Evolutionary conservation across 1,140 invertebrate species (phyloP).

Genomic region (Stegodyphus dumicola): DNA sequence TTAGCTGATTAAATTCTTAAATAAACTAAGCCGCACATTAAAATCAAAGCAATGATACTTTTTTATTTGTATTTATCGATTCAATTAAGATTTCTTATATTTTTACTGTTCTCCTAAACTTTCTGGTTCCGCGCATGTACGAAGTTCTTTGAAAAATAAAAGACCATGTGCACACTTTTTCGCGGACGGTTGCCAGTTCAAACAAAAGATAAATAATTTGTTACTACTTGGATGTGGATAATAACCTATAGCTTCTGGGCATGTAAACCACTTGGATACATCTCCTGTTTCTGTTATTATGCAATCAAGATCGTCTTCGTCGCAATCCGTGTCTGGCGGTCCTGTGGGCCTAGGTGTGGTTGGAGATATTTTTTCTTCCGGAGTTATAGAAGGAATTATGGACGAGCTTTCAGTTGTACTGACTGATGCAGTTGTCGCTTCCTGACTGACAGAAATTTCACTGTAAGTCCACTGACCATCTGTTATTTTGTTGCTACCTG

Average conservation of each 20-base stretch:
- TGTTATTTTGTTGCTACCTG: background rate
- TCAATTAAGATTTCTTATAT: too few relatives aligned
- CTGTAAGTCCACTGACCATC: background rate
- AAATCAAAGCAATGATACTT: too few relatives aligned
- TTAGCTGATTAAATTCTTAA: too few relatives aligned
- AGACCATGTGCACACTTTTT: slow-evolving; percentile 49
- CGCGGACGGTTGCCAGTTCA: slow-evolving; percentile 24
- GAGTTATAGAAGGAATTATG: background rate
- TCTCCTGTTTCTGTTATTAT: slow-evolving; percentile 44
- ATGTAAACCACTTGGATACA: slow-evolving; percentile 28
- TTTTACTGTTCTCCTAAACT: too few relatives aligned
- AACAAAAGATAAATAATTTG: slow-evolving; percentile 44
- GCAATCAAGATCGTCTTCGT: slow-evolving; percentile 46
- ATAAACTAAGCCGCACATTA: too few relatives aligned
- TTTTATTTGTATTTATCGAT: too few relatives aligned
- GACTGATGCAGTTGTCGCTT: background rate
- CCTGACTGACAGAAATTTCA: background rate
- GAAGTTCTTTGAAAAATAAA: slow-evolving; percentile 15
- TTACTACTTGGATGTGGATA: slow-evolving; percentile 43
- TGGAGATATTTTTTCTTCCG: background rate
- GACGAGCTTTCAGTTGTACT: background rate
- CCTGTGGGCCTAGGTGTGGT: background rate
- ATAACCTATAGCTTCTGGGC: slow-evolving; percentile 35
- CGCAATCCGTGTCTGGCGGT: slow-evolving; percentile 32
- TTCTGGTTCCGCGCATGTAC: background rate